phyloP scores from a whole-genome alignment of 2,888 invertebrate species.

The Acrobasis repandana region DNA sequence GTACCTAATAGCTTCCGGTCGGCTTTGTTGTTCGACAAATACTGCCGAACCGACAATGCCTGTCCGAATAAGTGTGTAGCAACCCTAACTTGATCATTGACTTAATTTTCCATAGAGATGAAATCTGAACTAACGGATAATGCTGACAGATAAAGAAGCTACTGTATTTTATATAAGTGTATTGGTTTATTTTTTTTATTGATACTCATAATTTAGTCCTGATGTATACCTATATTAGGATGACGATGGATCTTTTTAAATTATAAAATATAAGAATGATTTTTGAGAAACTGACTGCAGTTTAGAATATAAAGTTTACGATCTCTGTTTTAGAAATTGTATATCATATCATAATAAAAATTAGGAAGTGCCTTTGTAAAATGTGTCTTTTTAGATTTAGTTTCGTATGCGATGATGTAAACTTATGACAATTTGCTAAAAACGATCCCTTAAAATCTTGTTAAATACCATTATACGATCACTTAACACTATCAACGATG shows the following conservation, averaged over 20 bases:
- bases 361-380: not conserved
- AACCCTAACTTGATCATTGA: too few species aligned
- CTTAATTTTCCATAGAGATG: too few species aligned
- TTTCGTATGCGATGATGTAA: not conserved
- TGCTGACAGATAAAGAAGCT: not conserved
- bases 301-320: too few species aligned
- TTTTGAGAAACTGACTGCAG: not conserved
- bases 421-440: not conserved
- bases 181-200: not conserved
- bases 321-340: conserved; percentile 2
- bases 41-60: too few species aligned
- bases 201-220: not conserved
- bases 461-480: too few species aligned
- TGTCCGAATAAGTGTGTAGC: too few species aligned
- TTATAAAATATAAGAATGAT: not conserved
- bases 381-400: conserved; percentile 14
- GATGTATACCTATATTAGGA: too few species aligned
- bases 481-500: too few species aligned
- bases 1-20: too few species aligned
- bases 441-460: not conserved
- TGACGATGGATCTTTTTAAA: too few species aligned
- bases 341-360: not conserved
- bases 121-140: too few species aligned
- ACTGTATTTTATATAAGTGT: not conserved
- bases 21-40: too few species aligned